Percentiles rank a stretch among this genome's conserved stretches.
These are phyloP conservation scores for Denticeps clupeoides DNA, from an alignment of 2,797 vertebrate species.

Conservation along the genomic window DNA sequence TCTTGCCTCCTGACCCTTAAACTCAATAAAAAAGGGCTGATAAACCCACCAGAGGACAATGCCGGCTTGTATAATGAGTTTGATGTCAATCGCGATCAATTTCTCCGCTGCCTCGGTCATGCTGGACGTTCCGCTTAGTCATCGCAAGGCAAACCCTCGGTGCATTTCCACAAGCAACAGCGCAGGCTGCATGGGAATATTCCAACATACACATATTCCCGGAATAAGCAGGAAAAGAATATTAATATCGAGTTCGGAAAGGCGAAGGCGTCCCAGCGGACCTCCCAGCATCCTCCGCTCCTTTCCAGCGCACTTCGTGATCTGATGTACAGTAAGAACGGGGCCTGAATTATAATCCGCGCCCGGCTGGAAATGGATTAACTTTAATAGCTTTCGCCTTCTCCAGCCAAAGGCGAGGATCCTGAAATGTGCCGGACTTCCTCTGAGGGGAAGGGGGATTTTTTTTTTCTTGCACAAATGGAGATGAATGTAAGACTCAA, in stretches of 20 bases:
- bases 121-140: slow-evolving; percentile 1
- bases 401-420: slow-evolving; percentile 7
- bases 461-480: slow-evolving; percentile 15
- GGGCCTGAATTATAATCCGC: slow-evolving; percentile 18
- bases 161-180: background rate
- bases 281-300: too few species aligned
- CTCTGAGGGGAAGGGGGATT: slow-evolving; percentile 3
- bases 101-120: background rate
- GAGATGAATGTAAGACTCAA: slow-evolving; percentile 11
- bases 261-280: too few species aligned
- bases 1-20: slow-evolving; percentile 16
- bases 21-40: slow-evolving; percentile 6
- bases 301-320: too few species aligned
- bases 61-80: slow-evolving; percentile 15
- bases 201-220: background rate
- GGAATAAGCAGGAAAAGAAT: too few species aligned
- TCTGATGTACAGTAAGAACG: too few species aligned
- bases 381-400: slow-evolving; percentile 9
- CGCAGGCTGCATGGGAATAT: background rate
- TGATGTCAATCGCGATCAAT: slow-evolving; percentile 16
- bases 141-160: background rate
- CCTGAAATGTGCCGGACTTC: slow-evolving; percentile 4
- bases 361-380: slow-evolving; percentile 11
- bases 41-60: slow-evolving; percentile 10
- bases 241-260: too few species aligned